Evolutionary conservation across 2,797 vertebrate species (phyloP).

Genomic region (Eupleurogrammus muticus): DNA sequence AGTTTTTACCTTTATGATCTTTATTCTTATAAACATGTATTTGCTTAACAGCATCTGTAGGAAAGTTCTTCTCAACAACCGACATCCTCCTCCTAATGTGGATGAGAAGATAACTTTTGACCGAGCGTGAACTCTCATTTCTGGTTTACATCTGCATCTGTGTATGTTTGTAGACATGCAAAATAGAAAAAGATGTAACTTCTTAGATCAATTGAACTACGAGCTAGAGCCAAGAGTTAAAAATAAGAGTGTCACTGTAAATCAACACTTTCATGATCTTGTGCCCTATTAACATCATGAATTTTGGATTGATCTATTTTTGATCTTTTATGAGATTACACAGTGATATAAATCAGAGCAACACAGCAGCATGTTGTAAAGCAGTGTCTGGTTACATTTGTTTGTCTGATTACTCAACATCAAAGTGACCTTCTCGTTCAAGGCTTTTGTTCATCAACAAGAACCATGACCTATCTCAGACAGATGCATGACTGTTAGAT

Average conservation of each 20-base stretch:
- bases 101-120: too few species aligned
- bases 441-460: constrained; percentile 29
- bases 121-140: too few species aligned
- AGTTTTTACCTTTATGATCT: too few species aligned
- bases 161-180: too few species aligned
- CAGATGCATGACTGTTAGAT: background rate
- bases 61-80: too few species aligned
- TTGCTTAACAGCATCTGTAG: too few species aligned
- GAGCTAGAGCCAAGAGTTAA: background rate
- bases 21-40: too few species aligned
- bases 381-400: constrained; percentile 37
- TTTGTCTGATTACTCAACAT: constrained; percentile 36
- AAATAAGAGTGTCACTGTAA: background rate
- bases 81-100: too few species aligned
- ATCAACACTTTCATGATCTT: background rate
- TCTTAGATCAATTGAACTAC: background rate
- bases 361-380: constrained; percentile 8
- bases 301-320: constrained; percentile 22
- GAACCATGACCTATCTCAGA: constrained; percentile 22
- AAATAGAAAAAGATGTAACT: too few species aligned
- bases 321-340: constrained; percentile 41
- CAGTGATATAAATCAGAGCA: constrained; percentile 21
- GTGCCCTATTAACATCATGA: constrained; percentile 9
- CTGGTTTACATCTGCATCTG: too few species aligned
- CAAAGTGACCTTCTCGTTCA: constrained; percentile 26